phyloP scores from a whole-genome alignment of 2,888 invertebrate genomes.

The Brachyptera risi region DNA sequence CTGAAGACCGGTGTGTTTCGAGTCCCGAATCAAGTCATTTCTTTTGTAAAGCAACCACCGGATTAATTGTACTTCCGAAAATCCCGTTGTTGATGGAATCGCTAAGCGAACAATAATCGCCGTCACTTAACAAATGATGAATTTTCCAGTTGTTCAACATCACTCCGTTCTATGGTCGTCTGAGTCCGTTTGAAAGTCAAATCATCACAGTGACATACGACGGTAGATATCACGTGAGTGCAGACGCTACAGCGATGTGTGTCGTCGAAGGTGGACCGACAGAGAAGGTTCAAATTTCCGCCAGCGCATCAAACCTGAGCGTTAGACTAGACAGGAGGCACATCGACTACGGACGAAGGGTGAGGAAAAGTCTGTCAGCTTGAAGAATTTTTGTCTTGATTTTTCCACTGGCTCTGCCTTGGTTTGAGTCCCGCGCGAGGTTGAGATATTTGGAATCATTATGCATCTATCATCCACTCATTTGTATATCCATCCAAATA shows the following conservation, averaged over 20 bases:
- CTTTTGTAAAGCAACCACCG: no score
- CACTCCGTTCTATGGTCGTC: constrained; percentile 49
- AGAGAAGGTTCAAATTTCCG: constrained; percentile 50
- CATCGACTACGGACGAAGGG: constrained; percentile 46
- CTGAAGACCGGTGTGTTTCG: no score
- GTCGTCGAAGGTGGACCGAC: constrained; percentile 55
- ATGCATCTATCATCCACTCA: no score
- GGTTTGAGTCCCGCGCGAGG: no score
- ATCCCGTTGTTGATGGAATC: no score
- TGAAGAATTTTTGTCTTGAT: no score
- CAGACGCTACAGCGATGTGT: constrained; percentile 50
- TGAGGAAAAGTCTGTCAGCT: constrained; percentile 38
- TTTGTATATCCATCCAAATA: no score
- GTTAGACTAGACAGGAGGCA: constrained; percentile 46
- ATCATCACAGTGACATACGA: constrained; percentile 44
- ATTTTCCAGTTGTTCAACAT: constrained; percentile 44
- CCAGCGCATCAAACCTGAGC: constrained; percentile 50
- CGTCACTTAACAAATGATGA: neutral
- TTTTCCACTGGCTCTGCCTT: no score
- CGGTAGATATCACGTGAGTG: constrained; percentile 36
- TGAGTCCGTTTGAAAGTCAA: constrained; percentile 52
- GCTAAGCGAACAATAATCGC: no score
- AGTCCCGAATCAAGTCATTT: no score
- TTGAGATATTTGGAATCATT: no score
- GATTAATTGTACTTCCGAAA: no score